These are phyloP conservation scores for Sepiola atlantica DNA, from an alignment of 2,888 invertebrate genomes.

Conservation along the genomic window DNA sequence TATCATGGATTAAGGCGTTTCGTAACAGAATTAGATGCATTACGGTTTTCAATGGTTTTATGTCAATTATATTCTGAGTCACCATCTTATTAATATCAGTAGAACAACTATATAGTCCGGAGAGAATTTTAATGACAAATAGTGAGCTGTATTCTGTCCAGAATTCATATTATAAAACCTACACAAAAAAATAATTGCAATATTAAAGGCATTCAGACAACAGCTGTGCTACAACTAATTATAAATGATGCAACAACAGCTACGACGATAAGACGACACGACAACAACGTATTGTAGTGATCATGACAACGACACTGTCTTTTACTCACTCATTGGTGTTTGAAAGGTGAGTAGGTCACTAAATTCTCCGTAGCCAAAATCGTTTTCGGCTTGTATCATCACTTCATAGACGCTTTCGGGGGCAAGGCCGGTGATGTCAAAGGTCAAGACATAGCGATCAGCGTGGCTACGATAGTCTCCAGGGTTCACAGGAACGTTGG, in stretches of 20 bases:
- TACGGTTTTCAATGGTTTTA: no score
- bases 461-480: not conserved
- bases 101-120: no score
- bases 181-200: not conserved
- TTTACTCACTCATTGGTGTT: conserved; percentile 37
- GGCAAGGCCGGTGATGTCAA: conserved; percentile 4
- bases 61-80: no score
- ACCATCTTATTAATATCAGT: no score
- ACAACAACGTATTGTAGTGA: not conserved
- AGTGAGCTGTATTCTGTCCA: no score
- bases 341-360: conserved; percentile 23
- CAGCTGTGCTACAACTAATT: no score
- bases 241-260: not conserved
- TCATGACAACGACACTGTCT: not conserved
- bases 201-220: not conserved
- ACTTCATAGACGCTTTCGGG: not conserved
- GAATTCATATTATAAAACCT: no score
- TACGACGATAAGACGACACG: not conserved
- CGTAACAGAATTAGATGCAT: no score
- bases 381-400: conserved; percentile 23
- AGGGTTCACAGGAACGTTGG: not conserved
- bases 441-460: not conserved
- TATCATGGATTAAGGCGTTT: no score
- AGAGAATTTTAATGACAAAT: no score
- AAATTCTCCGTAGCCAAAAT: conserved; percentile 36